phyloP scores from a whole-genome alignment of 2,888 invertebrate species.

The Hydroisotoma schaefferi region DNA sequence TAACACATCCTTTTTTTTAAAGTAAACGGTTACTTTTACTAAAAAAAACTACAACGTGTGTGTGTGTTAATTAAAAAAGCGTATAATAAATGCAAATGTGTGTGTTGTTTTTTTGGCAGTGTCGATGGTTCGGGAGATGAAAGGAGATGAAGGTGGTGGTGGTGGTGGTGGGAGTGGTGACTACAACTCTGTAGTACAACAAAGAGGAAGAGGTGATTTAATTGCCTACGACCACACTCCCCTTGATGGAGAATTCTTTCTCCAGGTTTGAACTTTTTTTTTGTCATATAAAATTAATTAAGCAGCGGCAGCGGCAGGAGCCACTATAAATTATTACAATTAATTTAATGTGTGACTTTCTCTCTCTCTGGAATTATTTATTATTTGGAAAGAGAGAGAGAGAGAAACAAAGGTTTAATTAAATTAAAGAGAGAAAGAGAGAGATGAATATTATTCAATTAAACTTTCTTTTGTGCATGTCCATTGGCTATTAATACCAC shows the following conservation, averaged over 20 bases:
- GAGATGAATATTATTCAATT: slow-evolving; percentile 25
- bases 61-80: background rate
- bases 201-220: slow-evolving; percentile 54
- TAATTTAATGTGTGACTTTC: too few species aligned
- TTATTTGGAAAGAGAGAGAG: too few species aligned
- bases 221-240: slow-evolving; percentile 84
- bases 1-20: too few species aligned
- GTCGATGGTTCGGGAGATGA: slow-evolving; percentile 92
- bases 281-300: background rate
- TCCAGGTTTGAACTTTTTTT: slow-evolving; percentile 72
- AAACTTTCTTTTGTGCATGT: slow-evolving; percentile 30
- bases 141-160: too few species aligned
- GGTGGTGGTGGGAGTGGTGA: too few species aligned
- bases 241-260: slow-evolving; percentile 90
- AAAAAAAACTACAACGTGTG: background rate
- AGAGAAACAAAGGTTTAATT: slow-evolving; percentile 15
- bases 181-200: too few species aligned
- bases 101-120: slow-evolving; percentile 58
- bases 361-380: too few species aligned
- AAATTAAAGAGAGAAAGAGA: too few species aligned
- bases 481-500: slow-evolving; percentile 19
- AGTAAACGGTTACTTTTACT: too few species aligned
- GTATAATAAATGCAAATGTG: background rate
- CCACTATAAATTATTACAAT: too few species aligned
- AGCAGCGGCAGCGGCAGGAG: background rate